A percentile compares a stretch with the other conserved stretches of the same genome.
Evolutionary conservation across 2,797 vertebrate genomes (phyloP).

Genomic region (Megaceryle alcyon): DNA sequence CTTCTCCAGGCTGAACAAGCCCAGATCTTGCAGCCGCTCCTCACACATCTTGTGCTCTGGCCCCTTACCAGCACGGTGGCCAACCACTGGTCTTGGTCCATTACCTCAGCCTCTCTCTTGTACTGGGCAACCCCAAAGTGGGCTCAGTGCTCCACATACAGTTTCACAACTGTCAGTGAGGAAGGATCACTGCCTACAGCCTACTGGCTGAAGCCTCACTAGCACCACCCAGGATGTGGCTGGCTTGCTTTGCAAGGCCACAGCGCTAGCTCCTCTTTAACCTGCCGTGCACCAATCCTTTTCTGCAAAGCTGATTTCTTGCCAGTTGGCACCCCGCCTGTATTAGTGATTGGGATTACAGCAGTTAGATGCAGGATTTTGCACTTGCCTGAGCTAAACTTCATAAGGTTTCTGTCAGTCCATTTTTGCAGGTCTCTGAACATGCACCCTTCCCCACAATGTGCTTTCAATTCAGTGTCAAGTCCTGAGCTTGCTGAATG

Average conservation of each 20-base stretch:
- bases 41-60: neutral
- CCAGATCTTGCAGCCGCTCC: neutral
- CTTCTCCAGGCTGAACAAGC: neutral
- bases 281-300: neutral
- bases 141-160: neutral
- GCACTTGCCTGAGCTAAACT: neutral
- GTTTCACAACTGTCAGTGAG: neutral
- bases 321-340: neutral
- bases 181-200: neutral
- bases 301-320: neutral
- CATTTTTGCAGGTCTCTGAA: neutral
- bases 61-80: neutral
- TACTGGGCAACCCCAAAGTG: neutral
- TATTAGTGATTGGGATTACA: neutral
- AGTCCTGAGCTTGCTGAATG: neutral
- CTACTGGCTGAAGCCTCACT: neutral
- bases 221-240: no score
- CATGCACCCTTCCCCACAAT: no score
- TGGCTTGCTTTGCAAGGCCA: neutral
- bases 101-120: neutral
- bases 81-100: fast-evolving
- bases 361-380: neutral
- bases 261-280: neutral
- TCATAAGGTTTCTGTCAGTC: neutral
- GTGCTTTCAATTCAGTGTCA: neutral